phyloP scores from a whole-genome alignment of 2,888 invertebrate species.

The Mamestra brassicae region DNA sequence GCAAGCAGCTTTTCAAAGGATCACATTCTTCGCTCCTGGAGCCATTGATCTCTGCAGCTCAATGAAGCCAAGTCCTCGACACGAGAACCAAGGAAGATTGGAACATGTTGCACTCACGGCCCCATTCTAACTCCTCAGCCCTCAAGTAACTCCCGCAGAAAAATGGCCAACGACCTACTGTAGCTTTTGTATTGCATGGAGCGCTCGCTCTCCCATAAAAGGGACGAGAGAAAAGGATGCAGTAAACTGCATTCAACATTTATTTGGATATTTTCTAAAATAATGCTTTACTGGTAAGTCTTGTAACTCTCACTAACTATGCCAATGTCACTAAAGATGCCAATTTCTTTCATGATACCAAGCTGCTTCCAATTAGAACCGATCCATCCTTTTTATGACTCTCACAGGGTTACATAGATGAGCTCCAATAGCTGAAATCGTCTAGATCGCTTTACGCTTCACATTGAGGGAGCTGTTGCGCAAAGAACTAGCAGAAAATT shows the following conservation, averaged over 20 bases:
- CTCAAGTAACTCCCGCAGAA: constrained; percentile 22
- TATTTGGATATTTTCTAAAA: constrained; percentile 6
- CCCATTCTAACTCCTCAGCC: constrained; percentile 21
- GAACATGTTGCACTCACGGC: constrained; percentile 40
- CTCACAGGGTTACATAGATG: constrained; percentile 2
- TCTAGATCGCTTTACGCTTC: background rate
- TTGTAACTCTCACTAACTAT: background rate
- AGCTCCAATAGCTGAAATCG: background rate
- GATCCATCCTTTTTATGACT: background rate
- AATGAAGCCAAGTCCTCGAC: constrained; percentile 31
- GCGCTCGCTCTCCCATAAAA: constrained; percentile 9
- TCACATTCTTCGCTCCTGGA: background rate
- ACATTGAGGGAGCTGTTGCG: background rate
- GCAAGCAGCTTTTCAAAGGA: background rate
- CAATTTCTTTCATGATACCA: background rate
- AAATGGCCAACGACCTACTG: constrained; percentile 35
- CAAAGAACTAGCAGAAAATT: background rate
- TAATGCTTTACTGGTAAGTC: background rate
- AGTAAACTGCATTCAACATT: background rate
- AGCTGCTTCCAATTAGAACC: constrained; percentile 12
- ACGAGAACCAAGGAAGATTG: constrained; percentile 17
- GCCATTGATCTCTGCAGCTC: constrained; percentile 13
- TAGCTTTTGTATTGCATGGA: constrained; percentile 18
- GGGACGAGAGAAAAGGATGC: background rate
- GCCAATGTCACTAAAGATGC: no score